Percentiles rank a stretch among this genome's conserved stretches.
Evolutionary conservation across 2,113 vertebrate genomes (phyloP).

Genomic region (Callorhinus ursinus): DNA sequence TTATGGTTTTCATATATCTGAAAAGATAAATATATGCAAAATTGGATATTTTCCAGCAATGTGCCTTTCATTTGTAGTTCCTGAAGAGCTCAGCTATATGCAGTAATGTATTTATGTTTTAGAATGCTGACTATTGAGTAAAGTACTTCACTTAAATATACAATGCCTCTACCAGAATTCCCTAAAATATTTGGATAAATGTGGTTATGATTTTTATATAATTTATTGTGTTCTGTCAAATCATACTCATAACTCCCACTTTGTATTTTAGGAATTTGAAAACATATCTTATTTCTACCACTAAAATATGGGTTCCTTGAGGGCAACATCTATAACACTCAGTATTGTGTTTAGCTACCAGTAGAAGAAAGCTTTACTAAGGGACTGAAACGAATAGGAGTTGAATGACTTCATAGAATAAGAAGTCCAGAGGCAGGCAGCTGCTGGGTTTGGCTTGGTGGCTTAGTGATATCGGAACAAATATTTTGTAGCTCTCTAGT

Average conservation of each 20-base stretch:
- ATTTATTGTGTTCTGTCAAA: slow-evolving; percentile 63
- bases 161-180: background rate
- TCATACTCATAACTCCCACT: background rate
- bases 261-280: slow-evolving; percentile 58
- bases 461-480: background rate
- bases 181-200: slow-evolving; percentile 65
- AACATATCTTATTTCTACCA: slow-evolving; percentile 46
- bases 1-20: slow-evolving; percentile 61
- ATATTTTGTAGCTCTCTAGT: background rate
- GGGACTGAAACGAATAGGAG: background rate
- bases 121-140: slow-evolving; percentile 68
- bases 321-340: background rate
- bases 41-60: slow-evolving; percentile 74
- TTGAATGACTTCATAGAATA: slow-evolving; percentile 26
- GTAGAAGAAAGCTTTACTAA: slow-evolving; percentile 36
- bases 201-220: slow-evolving; percentile 59
- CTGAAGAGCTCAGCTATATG: slow-evolving; percentile 60
- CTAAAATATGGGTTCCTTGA: background rate
- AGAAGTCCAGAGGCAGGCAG: background rate
- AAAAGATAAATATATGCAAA: slow-evolving; percentile 68
- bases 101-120: slow-evolving; percentile 64
- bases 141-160: slow-evolving; percentile 58
- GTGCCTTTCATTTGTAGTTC: slow-evolving; percentile 70
- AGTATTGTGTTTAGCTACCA: slow-evolving; percentile 30
- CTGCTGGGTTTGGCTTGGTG: background rate